Evolutionary conservation across 2,113 vertebrate species (phyloP).

Genomic region (Saguinus imperator): DNA sequence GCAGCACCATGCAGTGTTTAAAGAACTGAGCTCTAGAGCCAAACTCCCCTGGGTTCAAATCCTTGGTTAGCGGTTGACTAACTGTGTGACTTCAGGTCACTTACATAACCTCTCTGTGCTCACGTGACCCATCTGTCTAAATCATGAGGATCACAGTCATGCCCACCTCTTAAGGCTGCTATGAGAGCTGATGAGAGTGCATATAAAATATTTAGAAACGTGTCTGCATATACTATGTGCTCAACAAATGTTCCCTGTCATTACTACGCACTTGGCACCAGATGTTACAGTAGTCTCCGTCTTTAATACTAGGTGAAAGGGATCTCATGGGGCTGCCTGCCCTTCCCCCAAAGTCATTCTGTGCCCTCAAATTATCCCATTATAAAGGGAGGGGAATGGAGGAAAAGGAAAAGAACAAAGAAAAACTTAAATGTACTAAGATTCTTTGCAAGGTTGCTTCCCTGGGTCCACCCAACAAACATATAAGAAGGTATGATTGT

Average conservation of each 20-base stretch:
- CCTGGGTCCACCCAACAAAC: rapidly evolving
- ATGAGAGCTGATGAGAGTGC: too few species aligned
- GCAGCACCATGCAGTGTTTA: rapidly evolving
- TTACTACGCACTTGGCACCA: not conserved
- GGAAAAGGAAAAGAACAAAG: not conserved
- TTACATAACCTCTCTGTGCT: not conserved
- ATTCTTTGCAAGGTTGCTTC: not conserved
- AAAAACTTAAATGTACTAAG: not conserved
- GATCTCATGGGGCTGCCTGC: not conserved
- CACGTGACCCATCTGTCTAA: not conserved
- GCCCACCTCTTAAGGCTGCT: not conserved
- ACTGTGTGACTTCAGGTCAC: not conserved
- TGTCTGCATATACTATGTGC: not conserved
- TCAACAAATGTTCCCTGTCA: not conserved
- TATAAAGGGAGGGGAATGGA: not conserved
- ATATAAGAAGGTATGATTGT: rapidly evolving
- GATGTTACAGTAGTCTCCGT: not conserved
- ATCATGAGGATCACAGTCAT: not conserved
- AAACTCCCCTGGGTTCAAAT: not conserved
- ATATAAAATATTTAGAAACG: not conserved
- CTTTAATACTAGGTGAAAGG: not conserved
- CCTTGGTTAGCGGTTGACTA: not conserved
- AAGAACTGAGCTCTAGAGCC: not conserved
- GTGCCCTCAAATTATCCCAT: not conserved
- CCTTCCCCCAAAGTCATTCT: not conserved